Evolutionary conservation across 2,888 invertebrate species (phyloP).

Genomic region (Phyto melanocephala): DNA sequence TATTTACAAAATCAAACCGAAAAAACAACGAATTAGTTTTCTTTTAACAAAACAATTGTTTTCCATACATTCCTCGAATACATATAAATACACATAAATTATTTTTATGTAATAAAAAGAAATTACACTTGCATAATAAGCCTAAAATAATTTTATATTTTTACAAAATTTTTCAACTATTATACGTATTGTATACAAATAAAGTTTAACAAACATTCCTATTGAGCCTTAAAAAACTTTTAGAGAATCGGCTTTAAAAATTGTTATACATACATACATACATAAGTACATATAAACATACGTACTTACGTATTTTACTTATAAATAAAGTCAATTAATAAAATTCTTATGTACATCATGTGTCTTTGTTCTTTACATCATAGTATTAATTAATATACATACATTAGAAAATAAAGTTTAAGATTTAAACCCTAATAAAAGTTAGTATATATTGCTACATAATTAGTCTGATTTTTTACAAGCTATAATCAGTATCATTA

Average conservation of each 20-base stretch:
- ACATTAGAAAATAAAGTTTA: slow-evolving; percentile 49
- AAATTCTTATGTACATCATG: slow-evolving; percentile 56
- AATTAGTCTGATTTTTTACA: no score
- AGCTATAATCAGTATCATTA: no score
- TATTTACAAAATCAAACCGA: slow-evolving; percentile 5
- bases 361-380: slow-evolving; percentile 42
- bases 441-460: no score
- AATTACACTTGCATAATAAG: slow-evolving; percentile 8
- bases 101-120: neutral
- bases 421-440: slow-evolving; percentile 40
- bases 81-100: slow-evolving; percentile 15
- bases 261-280: slow-evolving; percentile 41
- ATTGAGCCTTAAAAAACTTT: slow-evolving; percentile 35
- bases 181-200: no score
- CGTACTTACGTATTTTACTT: no score
- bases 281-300: no score
- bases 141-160: neutral
- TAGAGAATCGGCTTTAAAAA: slow-evolving; percentile 51
- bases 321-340: slow-evolving; percentile 52
- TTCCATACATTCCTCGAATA: slow-evolving; percentile 54
- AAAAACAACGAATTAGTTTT: slow-evolving; percentile 44
- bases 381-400: slow-evolving; percentile 33
- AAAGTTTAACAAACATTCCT: slow-evolving; percentile 50
- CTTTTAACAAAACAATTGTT: slow-evolving; percentile 4
- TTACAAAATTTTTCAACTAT: neutral